Evolutionary conservation across 2,888 invertebrate species (phyloP).

Genomic region (Muscina levida): DNA sequence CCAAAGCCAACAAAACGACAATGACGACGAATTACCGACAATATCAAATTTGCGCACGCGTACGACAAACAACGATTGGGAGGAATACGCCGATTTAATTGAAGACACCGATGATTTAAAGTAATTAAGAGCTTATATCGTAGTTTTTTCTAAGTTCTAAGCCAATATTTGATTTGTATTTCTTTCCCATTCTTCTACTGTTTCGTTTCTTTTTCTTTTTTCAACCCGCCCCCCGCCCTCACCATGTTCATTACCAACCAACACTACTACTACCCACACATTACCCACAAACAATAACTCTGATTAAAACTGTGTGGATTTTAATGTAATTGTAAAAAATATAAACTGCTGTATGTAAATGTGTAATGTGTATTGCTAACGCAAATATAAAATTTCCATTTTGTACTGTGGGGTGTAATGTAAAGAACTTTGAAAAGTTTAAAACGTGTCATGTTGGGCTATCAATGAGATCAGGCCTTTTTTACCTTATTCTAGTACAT

Average conservation of each 20-base stretch:
- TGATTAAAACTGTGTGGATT: conserved; percentile 7
- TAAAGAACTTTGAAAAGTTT: conserved; percentile 77
- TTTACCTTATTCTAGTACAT: conserved; percentile 70
- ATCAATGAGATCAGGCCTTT: conserved; percentile 73
- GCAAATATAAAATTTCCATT: conserved; percentile 6
- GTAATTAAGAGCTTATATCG: conserved; percentile 81
- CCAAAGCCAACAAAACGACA: conserved; percentile 56
- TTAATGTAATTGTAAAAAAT: neutral
- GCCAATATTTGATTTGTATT: conserved; percentile 66
- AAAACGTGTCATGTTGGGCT: conserved; percentile 78
- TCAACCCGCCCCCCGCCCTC: conserved; percentile 34
- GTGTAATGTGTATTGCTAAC: conserved; percentile 10
- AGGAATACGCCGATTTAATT: conserved; percentile 79
- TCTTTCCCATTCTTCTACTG: conserved; percentile 70
- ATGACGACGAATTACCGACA: conserved; percentile 75
- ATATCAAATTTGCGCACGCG: conserved; percentile 79
- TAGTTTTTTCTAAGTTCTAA: conserved; percentile 80
- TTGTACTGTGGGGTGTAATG: conserved; percentile 29
- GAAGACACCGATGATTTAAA: conserved; percentile 81
- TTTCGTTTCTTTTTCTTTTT: conserved; percentile 67
- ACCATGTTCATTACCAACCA: conserved; percentile 1
- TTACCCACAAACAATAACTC: neutral
- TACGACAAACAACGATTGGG: conserved; percentile 79
- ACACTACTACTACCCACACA: neutral
- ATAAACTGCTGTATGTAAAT: neutral